These are phyloP conservation scores for Brachionus angularis DNA, from an alignment of 1,140 invertebrate species.

Conservation along the genomic window DNA sequence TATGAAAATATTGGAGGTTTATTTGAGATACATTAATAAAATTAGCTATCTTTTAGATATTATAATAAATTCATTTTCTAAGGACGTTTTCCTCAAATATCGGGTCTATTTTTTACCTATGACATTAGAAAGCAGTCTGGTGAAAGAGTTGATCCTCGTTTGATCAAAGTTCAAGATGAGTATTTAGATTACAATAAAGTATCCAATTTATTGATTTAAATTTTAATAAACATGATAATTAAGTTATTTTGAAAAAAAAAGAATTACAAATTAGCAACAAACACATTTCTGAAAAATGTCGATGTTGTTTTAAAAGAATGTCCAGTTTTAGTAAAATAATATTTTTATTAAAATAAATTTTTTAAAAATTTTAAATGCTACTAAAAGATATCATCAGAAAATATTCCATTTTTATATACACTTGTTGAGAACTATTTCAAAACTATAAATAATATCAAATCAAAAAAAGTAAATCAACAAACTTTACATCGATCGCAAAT, in stretches of 20 bases:
- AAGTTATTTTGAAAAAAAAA: not conserved
- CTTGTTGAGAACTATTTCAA: slow-evolving; percentile 35
- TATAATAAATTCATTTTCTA: slow-evolving; percentile 79
- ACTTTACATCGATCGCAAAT: not conserved
- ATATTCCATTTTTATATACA: slow-evolving; percentile 32
- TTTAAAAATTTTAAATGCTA: not conserved
- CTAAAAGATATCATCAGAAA: not conserved
- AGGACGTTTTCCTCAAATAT: slow-evolving; percentile 70
- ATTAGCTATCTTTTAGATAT: not conserved
- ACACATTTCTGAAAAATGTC: slow-evolving; percentile 32
- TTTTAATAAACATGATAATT: not conserved
- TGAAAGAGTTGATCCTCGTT: slow-evolving; percentile 66
- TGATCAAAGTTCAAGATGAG: slow-evolving; percentile 77
- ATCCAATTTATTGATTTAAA: not conserved
- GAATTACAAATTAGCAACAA: slow-evolving; percentile 21
- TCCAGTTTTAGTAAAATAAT: not conserved
- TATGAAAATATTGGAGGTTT: slow-evolving; percentile 9
- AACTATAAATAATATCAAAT: not conserved
- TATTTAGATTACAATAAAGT: slow-evolving; percentile 68
- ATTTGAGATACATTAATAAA: not conserved
- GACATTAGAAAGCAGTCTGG: slow-evolving; percentile 67
- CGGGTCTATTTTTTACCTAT: slow-evolving; percentile 29
- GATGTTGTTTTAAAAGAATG: slow-evolving; percentile 1
- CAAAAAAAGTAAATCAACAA: not conserved
- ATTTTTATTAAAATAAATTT: not conserved